phyloP scores from a whole-genome alignment of 2,113 vertebrate species.

The Dipodomys ordii region DNA sequence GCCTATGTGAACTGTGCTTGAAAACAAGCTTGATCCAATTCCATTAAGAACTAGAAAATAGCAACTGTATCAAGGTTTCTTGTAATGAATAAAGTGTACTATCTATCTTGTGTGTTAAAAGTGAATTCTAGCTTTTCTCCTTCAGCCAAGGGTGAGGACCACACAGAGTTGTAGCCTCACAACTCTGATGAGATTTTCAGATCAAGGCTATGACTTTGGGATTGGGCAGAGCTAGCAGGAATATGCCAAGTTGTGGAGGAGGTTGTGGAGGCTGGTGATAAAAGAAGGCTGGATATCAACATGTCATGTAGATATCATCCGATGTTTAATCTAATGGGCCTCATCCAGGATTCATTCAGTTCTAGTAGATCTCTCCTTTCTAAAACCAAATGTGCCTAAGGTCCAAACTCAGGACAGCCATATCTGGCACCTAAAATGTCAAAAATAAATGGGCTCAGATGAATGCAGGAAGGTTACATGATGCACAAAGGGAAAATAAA shows the following conservation, averaged over 20 bases:
- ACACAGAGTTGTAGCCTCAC: not conserved
- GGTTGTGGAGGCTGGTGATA: not conserved
- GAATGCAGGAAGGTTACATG: not conserved
- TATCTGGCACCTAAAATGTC: not conserved
- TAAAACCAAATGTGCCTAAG: not conserved
- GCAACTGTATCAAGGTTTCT: not conserved
- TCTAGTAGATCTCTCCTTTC: not conserved
- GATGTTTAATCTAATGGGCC: not conserved
- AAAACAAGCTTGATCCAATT: not conserved
- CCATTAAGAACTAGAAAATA: not conserved
- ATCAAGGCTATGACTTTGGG: not conserved
- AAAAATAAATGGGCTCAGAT: conserved; percentile 16
- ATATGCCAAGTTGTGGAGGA: not conserved
- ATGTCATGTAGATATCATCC: not conserved
- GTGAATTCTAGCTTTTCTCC: not conserved
- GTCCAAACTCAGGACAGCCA: not conserved
- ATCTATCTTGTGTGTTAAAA: not conserved
- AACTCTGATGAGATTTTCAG: not conserved
- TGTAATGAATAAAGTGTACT: not conserved
- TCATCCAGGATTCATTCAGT: not conserved
- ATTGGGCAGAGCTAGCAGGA: not conserved
- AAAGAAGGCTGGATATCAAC: not conserved
- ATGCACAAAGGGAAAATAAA: not conserved
- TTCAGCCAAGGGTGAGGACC: not conserved
- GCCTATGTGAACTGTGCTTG: not conserved